These are phyloP conservation scores for Carassius gibelio DNA, from an alignment of 2,113 vertebrate genomes.

Conservation along the genomic window DNA sequence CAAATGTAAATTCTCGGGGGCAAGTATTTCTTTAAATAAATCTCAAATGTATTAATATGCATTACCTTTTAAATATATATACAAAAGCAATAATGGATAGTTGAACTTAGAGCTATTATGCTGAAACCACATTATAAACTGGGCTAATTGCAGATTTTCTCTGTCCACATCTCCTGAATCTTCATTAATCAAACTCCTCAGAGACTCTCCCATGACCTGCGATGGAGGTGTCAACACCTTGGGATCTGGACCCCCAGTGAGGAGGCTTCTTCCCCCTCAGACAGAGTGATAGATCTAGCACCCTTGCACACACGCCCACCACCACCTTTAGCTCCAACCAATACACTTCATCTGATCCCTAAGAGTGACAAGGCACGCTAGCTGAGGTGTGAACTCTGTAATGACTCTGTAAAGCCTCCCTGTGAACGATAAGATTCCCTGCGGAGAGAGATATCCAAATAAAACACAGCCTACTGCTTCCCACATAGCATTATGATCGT, in stretches of 20 bases:
- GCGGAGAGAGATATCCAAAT: not conserved
- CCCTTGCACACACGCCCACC: conserved; percentile 26
- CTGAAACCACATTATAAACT: not conserved
- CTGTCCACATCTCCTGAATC: not conserved
- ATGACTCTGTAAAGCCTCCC: conserved; percentile 4
- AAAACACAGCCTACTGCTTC: not conserved
- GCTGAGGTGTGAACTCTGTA: conserved; percentile 19
- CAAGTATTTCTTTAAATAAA: too few species aligned
- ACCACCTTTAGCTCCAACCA: conserved; percentile 20
- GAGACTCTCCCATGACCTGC: conserved; percentile 56
- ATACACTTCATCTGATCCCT: conserved; percentile 38
- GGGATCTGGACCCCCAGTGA: conserved; percentile 39
- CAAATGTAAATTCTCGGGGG: too few species aligned
- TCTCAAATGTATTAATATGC: too few species aligned
- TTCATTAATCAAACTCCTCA: not conserved
- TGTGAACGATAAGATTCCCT: conserved; percentile 3
- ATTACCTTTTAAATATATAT: too few species aligned
- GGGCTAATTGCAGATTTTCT: not conserved
- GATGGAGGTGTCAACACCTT: conserved; percentile 51
- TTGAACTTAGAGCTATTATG: not conserved
- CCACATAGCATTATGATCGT: not conserved
- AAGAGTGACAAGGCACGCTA: conserved; percentile 1
- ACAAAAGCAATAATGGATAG: too few species aligned
- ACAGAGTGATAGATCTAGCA: conserved; percentile 55
- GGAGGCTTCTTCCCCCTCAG: not conserved